Evolutionary conservation across 2,113 vertebrate species (phyloP), one percentile per base, ranked within the genome.

Genomic region (Protomyctophum bolini): DNA sequence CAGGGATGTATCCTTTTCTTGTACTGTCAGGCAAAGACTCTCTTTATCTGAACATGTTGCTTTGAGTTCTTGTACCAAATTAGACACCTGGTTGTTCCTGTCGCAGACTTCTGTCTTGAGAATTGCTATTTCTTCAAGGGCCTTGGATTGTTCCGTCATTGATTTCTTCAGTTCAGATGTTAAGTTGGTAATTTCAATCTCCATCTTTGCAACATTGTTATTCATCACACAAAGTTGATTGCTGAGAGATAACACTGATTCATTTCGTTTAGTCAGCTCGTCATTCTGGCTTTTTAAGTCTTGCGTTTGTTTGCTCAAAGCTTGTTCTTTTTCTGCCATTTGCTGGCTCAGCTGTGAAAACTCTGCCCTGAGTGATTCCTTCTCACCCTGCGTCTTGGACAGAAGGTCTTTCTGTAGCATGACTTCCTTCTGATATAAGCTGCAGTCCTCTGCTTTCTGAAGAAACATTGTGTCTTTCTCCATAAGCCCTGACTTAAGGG

Each of bases 81-180:
- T 83, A 65, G 87, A 82, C 55, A 93, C 83, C 64, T 67, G 77
- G 10, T 81, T 66, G 8, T 88, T 88, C 60, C 85, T 90, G 14
- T 86, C 87, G 6, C 80, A 88, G 45, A 93, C 63, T 21, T 89
- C 86, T 56, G 70, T 74, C 59, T 86, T 91, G 56, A 95, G 85
- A 52, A 72, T 59, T 62, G 67, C 2, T 28, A 93, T 68, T 76
- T 94, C 93, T 1, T 92, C 82, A 1, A 82, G 83, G 6, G 86
- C 91, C 73, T 80, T 81, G 1, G 66, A 79, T 28, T 92, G 58
- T 1, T 63, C 68, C 2, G 29, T 59, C 10, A 72, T 81, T 2
- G 83, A 72, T 8, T 83, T 85, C 76, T 93, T 88, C 14, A 95
- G 59, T 7, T 95, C 91, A 10, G 60, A 84, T 86, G 93, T 92